Evolutionary conservation across 2,888 invertebrate species (phyloP), one percentile per base, ranked within the genome.

Genomic region (Flexamia atlantica): DNA sequence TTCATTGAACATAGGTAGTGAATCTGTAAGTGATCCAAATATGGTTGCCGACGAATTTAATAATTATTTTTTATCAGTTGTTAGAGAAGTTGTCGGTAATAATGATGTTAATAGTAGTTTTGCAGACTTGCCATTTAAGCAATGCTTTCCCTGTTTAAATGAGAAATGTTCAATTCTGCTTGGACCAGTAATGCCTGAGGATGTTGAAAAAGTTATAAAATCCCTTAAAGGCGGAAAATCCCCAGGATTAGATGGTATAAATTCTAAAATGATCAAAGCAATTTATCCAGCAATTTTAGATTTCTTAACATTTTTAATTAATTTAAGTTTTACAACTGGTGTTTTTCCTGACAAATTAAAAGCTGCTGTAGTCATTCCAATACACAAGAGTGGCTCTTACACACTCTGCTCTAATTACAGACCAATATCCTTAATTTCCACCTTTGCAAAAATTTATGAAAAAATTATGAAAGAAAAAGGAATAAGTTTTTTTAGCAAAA

Each of bases 11-110:
- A 36, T 5, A 70, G n/a, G 32, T 70, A 25, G n/a, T 70, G 17
- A 70, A 7, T 9, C 12, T 2, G n/a, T 70, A 32, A 36, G 9
- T 70, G 17, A 32, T 36, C n/a, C 70, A 32, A 36, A 28, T 4
- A 5, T 32, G 17, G 36, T 70, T 7, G 36, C 70, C 2, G 32
- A 70, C 17, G 70, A 70, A 30, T 70, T 70, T n/a, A 70, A 70
- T 70, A 32, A 70, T 14, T 70, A 70, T n/a, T 70, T 70, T 70
- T 70, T 70, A 30, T 70, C 36, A 32, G 70, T 17, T 17, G 70
- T 70, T 10, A 70, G 30, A n/a, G 70, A 36, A 32, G 32, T 70
- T 32, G 30, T 70, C 1, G 70, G 70, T 32, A 70, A 36, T 32
- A 32, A 70, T 70, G 32, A 2, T 17, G 14, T 70, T 10, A n/a